Conservation (phyloP, 2,113 vertebrate species). For the Camelus dromedarius region DNA sequence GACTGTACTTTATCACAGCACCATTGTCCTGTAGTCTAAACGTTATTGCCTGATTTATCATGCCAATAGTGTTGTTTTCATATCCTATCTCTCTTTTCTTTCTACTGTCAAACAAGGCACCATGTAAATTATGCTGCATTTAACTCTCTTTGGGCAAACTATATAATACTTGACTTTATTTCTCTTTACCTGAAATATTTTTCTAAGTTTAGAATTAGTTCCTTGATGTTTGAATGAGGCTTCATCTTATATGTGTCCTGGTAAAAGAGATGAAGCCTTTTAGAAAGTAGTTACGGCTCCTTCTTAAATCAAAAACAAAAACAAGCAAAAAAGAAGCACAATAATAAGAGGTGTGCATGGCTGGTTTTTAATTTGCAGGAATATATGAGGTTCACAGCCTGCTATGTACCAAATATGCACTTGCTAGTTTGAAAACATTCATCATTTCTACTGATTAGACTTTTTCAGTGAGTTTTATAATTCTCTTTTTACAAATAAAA, state of each 20-base stretch:
- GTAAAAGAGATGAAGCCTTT: not conserved
- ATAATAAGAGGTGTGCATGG: not conserved
- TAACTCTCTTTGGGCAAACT: not conserved
- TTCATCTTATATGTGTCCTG: not conserved
- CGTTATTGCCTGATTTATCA: constrained; percentile 66
- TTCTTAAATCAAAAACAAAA: not conserved
- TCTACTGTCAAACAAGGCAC: not conserved
- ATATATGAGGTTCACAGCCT: not conserved
- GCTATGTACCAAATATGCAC: not conserved
- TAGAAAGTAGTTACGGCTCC: not conserved
- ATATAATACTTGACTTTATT: not conserved
- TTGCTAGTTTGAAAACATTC: not conserved
- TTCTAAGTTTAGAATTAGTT: not conserved
- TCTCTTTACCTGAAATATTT: not conserved
- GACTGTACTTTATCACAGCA: constrained; percentile 23
- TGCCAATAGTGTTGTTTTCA: not conserved
- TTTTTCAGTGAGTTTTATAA: not conserved
- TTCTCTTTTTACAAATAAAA: not conserved
- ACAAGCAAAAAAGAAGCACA: not conserved
- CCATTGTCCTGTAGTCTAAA: not conserved
- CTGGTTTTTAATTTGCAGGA: not conserved
- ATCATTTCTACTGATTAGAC: not conserved
- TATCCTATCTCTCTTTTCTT: not conserved
- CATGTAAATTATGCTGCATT: not conserved
- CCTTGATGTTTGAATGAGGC: not conserved